Conservation (phyloP, 2,113 vertebrate species). For the Oryzias melastigma region DNA sequence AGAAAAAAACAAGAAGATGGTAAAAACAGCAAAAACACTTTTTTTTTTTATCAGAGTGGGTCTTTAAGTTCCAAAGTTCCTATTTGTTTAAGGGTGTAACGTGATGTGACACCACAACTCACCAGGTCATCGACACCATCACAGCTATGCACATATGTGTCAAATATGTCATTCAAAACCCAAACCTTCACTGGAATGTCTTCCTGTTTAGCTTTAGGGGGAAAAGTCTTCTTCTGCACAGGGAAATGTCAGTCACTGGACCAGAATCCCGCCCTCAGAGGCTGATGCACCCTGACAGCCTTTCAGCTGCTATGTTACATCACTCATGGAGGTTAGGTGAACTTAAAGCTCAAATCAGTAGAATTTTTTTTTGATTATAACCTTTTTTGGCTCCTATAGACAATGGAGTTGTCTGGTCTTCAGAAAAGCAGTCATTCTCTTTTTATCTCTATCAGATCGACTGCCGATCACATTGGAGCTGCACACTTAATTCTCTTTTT, state of each 20-base stretch:
- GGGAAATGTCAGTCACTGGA: conserved; percentile 26
- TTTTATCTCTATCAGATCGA: conserved; percentile 67
- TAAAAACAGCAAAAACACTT: no score
- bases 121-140: conserved; percentile 7
- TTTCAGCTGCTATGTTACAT: conserved; percentile 44
- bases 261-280: conserved; percentile 20
- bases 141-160: conserved; percentile 27
- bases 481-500: conserved; percentile 51
- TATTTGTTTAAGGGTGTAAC: no score
- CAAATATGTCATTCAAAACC: conserved; percentile 4
- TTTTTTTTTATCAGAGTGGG: no score
- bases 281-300: conserved; percentile 39
- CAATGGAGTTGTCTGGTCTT: conserved; percentile 36
- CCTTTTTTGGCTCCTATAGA: conserved; percentile 53
- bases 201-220: conserved; percentile 11
- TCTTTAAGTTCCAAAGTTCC: not conserved
- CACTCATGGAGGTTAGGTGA: conserved; percentile 8
- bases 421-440: conserved; percentile 48
- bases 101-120: conserved; percentile 1
- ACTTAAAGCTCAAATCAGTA: conserved; percentile 48
- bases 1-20: no score
- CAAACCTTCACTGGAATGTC: conserved; percentile 10
- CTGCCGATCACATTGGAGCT: conserved; percentile 66
- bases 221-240: conserved; percentile 34
- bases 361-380: conserved; percentile 55